Evolutionary conservation across 1,140 invertebrate species (phyloP), one percentile per base, ranked within the genome.

Genomic region (Anastrepha ludens): DNA sequence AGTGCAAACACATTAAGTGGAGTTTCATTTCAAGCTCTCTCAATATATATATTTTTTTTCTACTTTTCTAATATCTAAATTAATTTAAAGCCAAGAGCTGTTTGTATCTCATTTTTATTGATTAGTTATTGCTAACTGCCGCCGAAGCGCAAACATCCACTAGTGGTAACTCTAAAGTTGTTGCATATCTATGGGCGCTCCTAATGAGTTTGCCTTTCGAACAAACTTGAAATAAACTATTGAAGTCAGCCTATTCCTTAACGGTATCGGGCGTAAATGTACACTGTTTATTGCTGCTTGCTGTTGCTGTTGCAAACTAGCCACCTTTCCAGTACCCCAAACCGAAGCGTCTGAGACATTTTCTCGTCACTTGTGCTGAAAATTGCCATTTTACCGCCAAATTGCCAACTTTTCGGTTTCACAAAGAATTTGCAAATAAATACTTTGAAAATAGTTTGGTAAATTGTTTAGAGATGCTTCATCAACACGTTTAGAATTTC

Each of bases 401-500:
- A 81, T 9, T 81, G 47, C 17, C 5, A 81, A 81, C 44, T 81
- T 55, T 81, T 29, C n/a, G 74, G 74, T 20, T 81, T 81, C 50
- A 13, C 74, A 29, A 55, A 81, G 74, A 81, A 81, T 81, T 81
- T 81, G 47, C 74, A 81, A 81, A 81, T 29, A 20, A 81, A 81
- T 81, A 81, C 74, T 55, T 50, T 50, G 13, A 55, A 81, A 81
- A 81, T 81, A 81, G 74, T 81, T 81, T 81, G 7, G 17, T 11
- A 81, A 81, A 81, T 81, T 81, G 74, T 55, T 81, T 81, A 81
- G 44, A 55, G 47, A 50, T 50, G 44, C 74, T 55, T 81, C 74
- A 81, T 81, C 74, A 81, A 81, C 74, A 81, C 74, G 74, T 81
- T 81, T 81, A 55, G 47, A 81, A 55, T 81, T 81, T 47, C 74